Conservation (phyloP, 2,797 vertebrate species). For the Diceros bicornis region DNA sequence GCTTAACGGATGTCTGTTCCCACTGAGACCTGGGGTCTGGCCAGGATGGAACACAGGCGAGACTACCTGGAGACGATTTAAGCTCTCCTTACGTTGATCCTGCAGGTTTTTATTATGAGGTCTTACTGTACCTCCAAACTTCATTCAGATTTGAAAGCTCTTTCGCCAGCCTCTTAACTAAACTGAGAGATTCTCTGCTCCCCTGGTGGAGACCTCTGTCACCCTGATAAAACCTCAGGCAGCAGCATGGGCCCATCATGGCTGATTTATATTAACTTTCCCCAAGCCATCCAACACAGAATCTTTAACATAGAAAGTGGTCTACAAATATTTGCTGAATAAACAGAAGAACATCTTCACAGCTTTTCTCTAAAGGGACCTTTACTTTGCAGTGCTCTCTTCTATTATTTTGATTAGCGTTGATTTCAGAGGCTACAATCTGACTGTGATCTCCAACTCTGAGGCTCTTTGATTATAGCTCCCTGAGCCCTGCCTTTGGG, state of each 20-base stretch:
- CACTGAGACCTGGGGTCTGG: neutral
- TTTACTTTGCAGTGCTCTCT: neutral
- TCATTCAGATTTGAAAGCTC: neutral
- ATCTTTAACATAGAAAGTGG: neutral
- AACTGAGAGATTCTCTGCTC: neutral
- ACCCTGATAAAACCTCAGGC: conserved; percentile 28
- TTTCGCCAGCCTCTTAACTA: neutral
- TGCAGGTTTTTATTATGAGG: neutral
- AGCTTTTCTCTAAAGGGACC: neutral
- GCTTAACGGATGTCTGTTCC: neutral
- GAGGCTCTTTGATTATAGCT: neutral
- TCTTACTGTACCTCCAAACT: neutral
- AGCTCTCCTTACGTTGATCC: neutral
- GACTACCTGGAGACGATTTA: neutral
- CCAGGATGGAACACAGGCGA: neutral
- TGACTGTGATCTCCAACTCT: neutral
- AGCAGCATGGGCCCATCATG: neutral
- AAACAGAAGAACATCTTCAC: neutral
- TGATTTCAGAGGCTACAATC: neutral
- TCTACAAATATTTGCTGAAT: neutral
- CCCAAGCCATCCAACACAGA: neutral
- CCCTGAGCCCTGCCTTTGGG: neutral
- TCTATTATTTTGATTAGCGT: neutral
- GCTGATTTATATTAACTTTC: neutral
- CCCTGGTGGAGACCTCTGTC: neutral